Percentiles rank a stretch among this genome's conserved stretches.
These are phyloP conservation scores for Catocala sponsa DNA, from an alignment of 2,888 invertebrate genomes.

Conservation along the genomic window DNA sequence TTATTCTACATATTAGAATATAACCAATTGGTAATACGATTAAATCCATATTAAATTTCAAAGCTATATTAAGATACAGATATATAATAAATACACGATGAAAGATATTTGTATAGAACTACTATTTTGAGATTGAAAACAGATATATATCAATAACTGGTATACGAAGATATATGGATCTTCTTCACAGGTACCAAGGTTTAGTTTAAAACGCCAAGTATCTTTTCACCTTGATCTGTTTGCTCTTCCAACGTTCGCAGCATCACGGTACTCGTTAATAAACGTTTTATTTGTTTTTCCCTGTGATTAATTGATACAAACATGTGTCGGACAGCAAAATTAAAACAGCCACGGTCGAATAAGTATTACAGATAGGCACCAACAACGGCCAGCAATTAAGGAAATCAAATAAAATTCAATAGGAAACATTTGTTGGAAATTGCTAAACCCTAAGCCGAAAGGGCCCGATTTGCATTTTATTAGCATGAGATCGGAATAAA, in stretches of 20 bases:
- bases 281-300: conserved; percentile 18
- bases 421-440: conserved; percentile 82
- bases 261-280: conserved; percentile 24
- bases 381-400: conserved; percentile 74
- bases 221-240: conserved; percentile 14
- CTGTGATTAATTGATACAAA: conserved; percentile 38
- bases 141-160: too few relatives aligned
- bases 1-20: too few relatives aligned
- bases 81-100: too few relatives aligned
- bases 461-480: conserved; percentile 84
- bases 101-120: too few relatives aligned
- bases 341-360: conserved; percentile 52
- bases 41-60: too few relatives aligned
- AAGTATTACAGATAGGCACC: conserved; percentile 56
- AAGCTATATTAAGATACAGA: too few relatives aligned
- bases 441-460: conserved; percentile 81
- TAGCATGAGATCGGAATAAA: conserved; percentile 83
- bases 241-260: conserved; percentile 4
- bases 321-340: conserved; percentile 46
- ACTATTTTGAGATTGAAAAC: too few relatives aligned
- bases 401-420: conserved; percentile 80
- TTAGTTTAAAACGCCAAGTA: too few relatives aligned
- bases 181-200: too few relatives aligned
- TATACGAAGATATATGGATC: too few relatives aligned
- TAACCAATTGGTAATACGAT: too few relatives aligned